phyloP scores from a whole-genome alignment of 2,888 invertebrate species.

The Bursaphelenchus okinawaensis region DNA sequence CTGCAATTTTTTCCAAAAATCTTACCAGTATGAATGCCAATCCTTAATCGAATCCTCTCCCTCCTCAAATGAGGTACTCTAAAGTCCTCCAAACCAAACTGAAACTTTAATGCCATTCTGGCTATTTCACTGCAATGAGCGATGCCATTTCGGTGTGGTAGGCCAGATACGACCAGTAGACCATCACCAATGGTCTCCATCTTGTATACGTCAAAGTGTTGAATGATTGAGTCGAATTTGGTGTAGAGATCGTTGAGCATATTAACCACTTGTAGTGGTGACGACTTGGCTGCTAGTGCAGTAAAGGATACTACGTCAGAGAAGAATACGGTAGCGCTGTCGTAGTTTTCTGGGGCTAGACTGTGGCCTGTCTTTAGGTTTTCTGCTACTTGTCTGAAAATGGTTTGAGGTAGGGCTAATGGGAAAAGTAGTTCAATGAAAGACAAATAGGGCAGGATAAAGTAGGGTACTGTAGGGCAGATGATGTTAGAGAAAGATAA shows the following conservation, averaged over 20 bases:
- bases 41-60: conserved; percentile 38
- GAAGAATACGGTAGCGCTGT: too few relatives aligned
- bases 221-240: conserved; percentile 48
- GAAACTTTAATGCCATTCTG: conserved; percentile 16
- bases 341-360: conserved; percentile 45
- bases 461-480: too few relatives aligned
- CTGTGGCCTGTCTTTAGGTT: conserved; percentile 36
- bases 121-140: conserved; percentile 36
- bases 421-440: too few relatives aligned
- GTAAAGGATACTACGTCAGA: too few relatives aligned
- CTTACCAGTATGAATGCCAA: conserved; percentile 43
- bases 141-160: conserved; percentile 48
- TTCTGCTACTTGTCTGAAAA: conserved; percentile 22
- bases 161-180: conserved; percentile 44
- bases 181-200: conserved; percentile 36
- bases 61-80: conserved; percentile 37
- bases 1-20: too few relatives aligned
- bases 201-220: conserved; percentile 47
- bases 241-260: conserved; percentile 49
- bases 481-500: too few relatives aligned
- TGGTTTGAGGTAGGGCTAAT: too few relatives aligned
- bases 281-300: too few relatives aligned
- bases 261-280: too few relatives aligned
- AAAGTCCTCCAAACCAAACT: conserved; percentile 20
- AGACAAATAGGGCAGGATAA: too few relatives aligned